Base-by-base conservation (phyloP, 2,113 vertebrate genomes). In the Forbesichthys papilliferus region DNA sequence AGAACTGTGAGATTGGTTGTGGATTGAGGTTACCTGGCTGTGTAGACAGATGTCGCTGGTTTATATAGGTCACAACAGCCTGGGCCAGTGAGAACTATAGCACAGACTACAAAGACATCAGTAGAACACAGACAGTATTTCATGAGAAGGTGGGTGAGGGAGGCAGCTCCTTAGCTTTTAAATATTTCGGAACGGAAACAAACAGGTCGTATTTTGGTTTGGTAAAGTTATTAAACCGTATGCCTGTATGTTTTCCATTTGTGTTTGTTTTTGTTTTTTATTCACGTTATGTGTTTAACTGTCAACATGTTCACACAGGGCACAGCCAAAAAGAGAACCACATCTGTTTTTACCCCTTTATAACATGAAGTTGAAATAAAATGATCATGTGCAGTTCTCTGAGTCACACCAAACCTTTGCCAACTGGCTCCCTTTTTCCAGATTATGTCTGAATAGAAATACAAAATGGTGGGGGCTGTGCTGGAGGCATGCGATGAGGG, bases 401-500 rank as follows among this genome's bases (percentile, higher is more conserved):
- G 14, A 27, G 55, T 11, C 13, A 14, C 12, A 55, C 5, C n/a
- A 46, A 61, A 52, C 34, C 65, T 78, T 69, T 49, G 1, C 6
- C n/a, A 87, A 74, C 66, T 10, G 18, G 33, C 18, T 33, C 18
- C 70, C 53, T 83, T 84, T 86, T 83, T 78, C 20, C 86, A 85
- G 84, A 88, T 84, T 36, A 71, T 36, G 71, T 69, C 82, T 55
- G 60, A 14, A 5, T 64, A 47, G 10, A n/a, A 20, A 4, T 53
- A 51, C 76, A 55, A 10, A n/a, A 42, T 65, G 9, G 48, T 6
- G 20, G 13, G 33, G 14, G 58, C 4, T 16, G 11, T 16, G 9
- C 10, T 49, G 48, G 66, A 56, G 48, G 78, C 47, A 10, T 12
- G 51, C 65, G 27, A 14, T 8, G 14, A 14, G 13, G 57, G 67